Evolutionary conservation across 2,113 vertebrate species (phyloP).

Genomic region (Phalacrocorax aristotelis): DNA sequence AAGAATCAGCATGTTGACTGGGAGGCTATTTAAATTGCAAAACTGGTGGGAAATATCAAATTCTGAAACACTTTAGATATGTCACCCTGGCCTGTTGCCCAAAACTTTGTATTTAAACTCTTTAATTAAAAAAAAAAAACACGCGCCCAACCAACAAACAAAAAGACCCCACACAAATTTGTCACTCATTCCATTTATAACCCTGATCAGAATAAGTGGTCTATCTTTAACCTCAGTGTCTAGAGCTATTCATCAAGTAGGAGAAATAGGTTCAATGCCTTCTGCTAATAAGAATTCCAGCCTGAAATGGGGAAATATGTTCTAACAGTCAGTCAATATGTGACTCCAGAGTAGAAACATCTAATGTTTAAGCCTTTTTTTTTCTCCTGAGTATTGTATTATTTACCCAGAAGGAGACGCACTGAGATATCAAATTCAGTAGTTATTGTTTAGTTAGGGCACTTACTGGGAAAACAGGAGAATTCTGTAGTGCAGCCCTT

Average conservation of each 20-base stretch:
- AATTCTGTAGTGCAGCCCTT: background rate
- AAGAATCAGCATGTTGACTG: background rate
- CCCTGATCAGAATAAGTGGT: background rate
- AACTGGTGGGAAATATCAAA: background rate
- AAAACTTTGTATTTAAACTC: background rate
- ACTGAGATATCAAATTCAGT: background rate
- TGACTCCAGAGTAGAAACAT: background rate
- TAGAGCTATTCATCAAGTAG: background rate
- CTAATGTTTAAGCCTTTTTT: background rate
- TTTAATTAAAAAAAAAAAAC: background rate
- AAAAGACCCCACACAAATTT: no score
- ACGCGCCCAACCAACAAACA: no score
- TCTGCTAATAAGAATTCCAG: background rate
- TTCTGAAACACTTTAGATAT: background rate
- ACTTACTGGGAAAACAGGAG: background rate
- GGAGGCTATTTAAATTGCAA: background rate
- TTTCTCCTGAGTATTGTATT: background rate
- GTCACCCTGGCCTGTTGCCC: background rate
- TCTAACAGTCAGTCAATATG: background rate
- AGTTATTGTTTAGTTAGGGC: background rate
- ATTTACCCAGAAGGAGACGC: background rate
- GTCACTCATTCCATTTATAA: background rate
- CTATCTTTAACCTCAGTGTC: background rate
- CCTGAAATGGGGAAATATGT: background rate
- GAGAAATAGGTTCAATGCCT: background rate